Evolutionary conservation across 2,113 vertebrate species (phyloP).

Genomic region (Garra rufa): DNA sequence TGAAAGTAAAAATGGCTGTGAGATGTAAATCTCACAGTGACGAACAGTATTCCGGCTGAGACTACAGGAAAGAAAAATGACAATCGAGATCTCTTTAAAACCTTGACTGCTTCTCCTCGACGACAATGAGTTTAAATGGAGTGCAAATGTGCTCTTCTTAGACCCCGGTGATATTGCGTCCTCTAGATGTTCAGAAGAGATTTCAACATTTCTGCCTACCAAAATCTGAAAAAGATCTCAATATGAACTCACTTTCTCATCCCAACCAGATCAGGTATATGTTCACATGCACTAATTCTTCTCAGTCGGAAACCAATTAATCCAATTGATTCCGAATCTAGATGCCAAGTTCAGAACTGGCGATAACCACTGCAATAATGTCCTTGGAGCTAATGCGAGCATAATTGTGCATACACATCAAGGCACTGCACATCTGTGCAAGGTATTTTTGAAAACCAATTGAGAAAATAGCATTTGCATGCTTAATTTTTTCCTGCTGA

Average conservation of each 20-base stretch:
- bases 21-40: neutral
- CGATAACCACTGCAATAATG: neutral
- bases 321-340: neutral
- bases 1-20: neutral
- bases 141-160: slow-evolving; percentile 6
- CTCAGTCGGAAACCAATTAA: neutral
- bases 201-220: neutral
- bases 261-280: neutral
- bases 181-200: neutral
- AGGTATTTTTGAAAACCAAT: neutral
- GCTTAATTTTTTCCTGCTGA: neutral
- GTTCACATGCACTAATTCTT: neutral
- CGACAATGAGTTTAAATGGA: neutral
- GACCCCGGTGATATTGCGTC: too few species aligned
- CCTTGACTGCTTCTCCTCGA: neutral
- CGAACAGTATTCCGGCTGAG: neutral
- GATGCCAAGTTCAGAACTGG: neutral
- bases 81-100: neutral
- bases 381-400: neutral
- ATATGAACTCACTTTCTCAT: neutral
- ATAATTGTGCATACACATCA: too few species aligned
- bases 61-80: neutral
- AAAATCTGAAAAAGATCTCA: neutral
- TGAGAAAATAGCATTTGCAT: neutral
- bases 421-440: neutral